phyloP scores from a whole-genome alignment of 2,797 vertebrate species.

The Phylloscopus collybita region DNA sequence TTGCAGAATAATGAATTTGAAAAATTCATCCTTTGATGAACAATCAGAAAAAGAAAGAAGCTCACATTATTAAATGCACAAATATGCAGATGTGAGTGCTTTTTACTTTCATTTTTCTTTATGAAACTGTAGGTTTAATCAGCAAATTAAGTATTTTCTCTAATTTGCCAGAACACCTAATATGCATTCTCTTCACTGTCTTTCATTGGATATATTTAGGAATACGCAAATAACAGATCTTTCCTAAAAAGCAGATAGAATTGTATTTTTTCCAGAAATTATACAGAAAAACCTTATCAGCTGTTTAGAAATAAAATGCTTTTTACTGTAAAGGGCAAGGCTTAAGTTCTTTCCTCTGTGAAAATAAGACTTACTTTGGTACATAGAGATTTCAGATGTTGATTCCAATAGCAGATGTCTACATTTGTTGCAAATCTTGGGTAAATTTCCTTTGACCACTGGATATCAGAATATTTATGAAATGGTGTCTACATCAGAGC shows the following conservation, averaged over 20 bases:
- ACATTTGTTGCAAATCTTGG: background rate
- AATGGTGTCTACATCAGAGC: background rate
- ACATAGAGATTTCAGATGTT: background rate
- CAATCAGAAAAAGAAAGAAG: background rate
- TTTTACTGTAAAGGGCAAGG: background rate
- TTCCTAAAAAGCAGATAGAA: background rate
- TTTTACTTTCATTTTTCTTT: background rate
- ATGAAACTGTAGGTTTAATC: background rate
- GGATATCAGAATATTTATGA: background rate
- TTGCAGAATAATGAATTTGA: background rate
- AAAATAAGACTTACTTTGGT: background rate
- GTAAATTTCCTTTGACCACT: background rate
- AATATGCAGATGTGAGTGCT: background rate
- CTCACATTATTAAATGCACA: background rate
- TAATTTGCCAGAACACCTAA: background rate
- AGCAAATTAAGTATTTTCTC: background rate
- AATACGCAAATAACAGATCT: background rate
- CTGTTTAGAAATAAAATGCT: background rate
- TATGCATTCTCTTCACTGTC: fast-evolving
- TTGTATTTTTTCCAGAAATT: background rate
- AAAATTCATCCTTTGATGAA: background rate
- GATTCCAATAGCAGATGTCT: background rate
- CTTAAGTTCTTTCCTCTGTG: background rate
- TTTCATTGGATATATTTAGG: background rate
- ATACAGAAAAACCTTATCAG: background rate